phyloP scores from a whole-genome alignment of 2,797 vertebrate species.

The Tolypeutes matacus region DNA sequence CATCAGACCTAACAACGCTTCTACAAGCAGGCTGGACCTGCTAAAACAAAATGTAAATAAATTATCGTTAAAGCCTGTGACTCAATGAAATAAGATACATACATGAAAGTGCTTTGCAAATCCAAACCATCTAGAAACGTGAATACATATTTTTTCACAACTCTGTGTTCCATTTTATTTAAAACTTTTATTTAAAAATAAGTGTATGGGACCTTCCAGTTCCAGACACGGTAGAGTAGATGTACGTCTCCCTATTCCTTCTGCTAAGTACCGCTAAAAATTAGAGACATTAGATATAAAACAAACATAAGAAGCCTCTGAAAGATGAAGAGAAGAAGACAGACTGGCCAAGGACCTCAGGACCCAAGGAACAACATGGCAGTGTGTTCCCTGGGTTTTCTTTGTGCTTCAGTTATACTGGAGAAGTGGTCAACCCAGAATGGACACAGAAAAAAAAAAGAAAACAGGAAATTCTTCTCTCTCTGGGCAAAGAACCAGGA shows the following conservation, averaged over 20 bases:
- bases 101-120: neutral
- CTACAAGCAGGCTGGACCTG: fast-evolving
- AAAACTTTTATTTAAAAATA: neutral
- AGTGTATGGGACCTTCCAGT: neutral
- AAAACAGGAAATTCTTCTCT: neutral
- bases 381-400: neutral
- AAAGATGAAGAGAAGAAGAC: neutral
- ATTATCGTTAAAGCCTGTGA: neutral
- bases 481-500: neutral
- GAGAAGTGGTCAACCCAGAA: neutral
- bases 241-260: neutral
- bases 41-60: neutral
- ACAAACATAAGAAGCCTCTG: neutral
- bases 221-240: neutral
- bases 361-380: too few relatives aligned
- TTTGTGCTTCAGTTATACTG: neutral
- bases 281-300: neutral
- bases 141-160: neutral
- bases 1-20: neutral
- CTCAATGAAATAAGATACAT: neutral
- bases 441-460: neutral
- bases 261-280: neutral
- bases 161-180: too few relatives aligned
- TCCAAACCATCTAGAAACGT: neutral
- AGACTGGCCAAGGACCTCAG: neutral